These are phyloP conservation scores for Listronotus oregonensis DNA, from an alignment of 1,140 invertebrate genomes.

Conservation along the genomic window DNA sequence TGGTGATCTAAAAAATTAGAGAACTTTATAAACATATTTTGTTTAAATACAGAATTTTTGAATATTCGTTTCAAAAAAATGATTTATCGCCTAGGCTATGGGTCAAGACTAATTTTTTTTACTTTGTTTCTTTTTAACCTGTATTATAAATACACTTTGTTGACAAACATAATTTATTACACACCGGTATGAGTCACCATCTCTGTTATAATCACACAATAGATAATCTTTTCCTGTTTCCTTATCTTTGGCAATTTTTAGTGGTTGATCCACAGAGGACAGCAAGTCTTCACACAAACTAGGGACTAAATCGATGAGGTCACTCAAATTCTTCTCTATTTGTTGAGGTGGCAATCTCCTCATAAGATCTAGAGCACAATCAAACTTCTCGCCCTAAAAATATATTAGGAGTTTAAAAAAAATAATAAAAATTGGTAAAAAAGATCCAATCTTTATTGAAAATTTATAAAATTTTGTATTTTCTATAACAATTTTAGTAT, in stretches of 20 bases:
- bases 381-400: conserved; percentile 92
- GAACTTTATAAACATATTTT: not conserved
- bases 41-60: not conserved
- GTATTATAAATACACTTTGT: too few relatives aligned
- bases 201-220: conserved; percentile 98
- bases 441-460: too few relatives aligned
- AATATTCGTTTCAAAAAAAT: not conserved
- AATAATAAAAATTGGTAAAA: too few relatives aligned
- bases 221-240: conserved; percentile 95
- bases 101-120: too few relatives aligned
- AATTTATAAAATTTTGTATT: too few relatives aligned
- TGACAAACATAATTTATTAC: not conserved
- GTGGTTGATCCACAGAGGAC: conserved; percentile 96
- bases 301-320: conserved; percentile 96
- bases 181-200: conserved; percentile 97
- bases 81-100: too few relatives aligned
- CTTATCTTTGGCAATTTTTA: conserved; percentile 97
- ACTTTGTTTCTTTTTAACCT: too few relatives aligned
- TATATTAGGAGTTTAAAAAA: conserved; percentile 11
- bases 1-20: conserved; percentile 75
- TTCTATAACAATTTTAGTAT: too few relatives aligned
- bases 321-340: conserved; percentile 97
- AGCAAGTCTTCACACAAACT: conserved; percentile 94
- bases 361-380: conserved; percentile 99
- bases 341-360: conserved; percentile 96